Evolutionary conservation across 2,888 invertebrate species (phyloP), one percentile per base, ranked within the genome.

Genomic region (Beris chalybata): DNA sequence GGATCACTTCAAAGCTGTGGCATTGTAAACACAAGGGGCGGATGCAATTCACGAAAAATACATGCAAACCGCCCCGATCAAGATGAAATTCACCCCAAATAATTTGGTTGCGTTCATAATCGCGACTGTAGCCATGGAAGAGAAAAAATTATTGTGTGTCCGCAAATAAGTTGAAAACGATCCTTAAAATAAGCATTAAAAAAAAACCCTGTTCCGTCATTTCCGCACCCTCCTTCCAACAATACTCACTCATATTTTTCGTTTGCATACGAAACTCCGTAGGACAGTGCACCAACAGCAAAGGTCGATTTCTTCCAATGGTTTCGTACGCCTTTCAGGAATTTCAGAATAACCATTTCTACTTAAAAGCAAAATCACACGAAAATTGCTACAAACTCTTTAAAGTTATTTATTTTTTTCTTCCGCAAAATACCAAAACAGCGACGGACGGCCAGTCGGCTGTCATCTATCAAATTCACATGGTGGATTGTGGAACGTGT

Each of bases 291-390:
- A 58, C 86, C 82, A 22, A 86, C 83, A 47, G 88, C 89, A 74
- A 94, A 85, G 1, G 87, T 79, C 0, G 92, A 89, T 77, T 95
- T 96, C 77, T 96, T 96, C 95, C 95, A 95, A 79, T 96, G 88
- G 79, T 74, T 77, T 66, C 73, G 71, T 15, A 76, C 45, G 6
- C 65, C 65, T 52, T 43, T 48, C 6, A 58, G 22, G 1, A 57
- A 29, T 65, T 65, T 65, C 22, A 65, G n/a, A 50, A 65, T 15
- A 0, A 44, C 45, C 53, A 54, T 64, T 64, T 53, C 32, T 38
- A 11, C 6, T 31, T 2, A 30, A 47, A 31, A 6, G 9, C 29
- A 48, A 59, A 47, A 12, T 61, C 61, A 61, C 22, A 61, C 38
- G 22, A 52, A 52, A 5, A 5, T 52, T 29, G 4, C 52, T 2